Evolutionary conservation across 2,113 vertebrate species (phyloP).

Genomic region (Oryzias curvinotus): DNA sequence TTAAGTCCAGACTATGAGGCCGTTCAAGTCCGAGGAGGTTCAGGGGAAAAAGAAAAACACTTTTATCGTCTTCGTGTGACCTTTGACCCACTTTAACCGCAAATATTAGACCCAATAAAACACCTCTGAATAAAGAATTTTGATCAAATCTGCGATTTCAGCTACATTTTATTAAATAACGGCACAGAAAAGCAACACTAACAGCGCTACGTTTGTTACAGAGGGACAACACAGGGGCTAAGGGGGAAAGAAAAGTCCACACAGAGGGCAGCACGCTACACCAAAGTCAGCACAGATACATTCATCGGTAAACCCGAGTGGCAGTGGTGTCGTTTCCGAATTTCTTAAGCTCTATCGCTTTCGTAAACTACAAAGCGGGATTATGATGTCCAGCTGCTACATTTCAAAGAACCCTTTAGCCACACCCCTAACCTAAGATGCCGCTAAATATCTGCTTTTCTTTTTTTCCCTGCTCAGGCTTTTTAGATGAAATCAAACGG

Average conservation of each 20-base stretch:
- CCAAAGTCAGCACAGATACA: slow-evolving; percentile 54
- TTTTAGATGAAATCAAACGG: slow-evolving; percentile 5
- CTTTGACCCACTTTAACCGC: too few relatives aligned
- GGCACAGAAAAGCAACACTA: slow-evolving; percentile 66
- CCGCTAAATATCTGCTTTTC: too few relatives aligned
- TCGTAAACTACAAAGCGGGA: slow-evolving; percentile 38
- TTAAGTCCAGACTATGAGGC: too few relatives aligned
- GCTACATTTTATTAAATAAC: slow-evolving; percentile 62
- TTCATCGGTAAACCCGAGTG: slow-evolving; percentile 44
- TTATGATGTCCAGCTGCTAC: slow-evolving; percentile 44
- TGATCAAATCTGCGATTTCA: slow-evolving; percentile 25
- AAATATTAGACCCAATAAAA: too few relatives aligned
- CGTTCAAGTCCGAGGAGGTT: too few relatives aligned
- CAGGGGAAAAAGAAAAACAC: neutral
- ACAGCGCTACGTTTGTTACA: slow-evolving; percentile 53
- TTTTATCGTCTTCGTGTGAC: too few relatives aligned
- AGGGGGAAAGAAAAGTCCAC: slow-evolving; percentile 24
- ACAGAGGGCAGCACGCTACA: neutral
- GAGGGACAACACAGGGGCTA: slow-evolving; percentile 49
- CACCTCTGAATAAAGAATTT: neutral
- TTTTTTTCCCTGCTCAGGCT: neutral
- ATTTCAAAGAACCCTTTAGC: slow-evolving; percentile 25
- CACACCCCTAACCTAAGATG: too few relatives aligned
- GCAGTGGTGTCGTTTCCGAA: slow-evolving; percentile 19
- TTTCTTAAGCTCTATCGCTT: slow-evolving; percentile 1